Base-by-base conservation (phyloP, 2,797 vertebrate species). In the Channallabes apus region DNA sequence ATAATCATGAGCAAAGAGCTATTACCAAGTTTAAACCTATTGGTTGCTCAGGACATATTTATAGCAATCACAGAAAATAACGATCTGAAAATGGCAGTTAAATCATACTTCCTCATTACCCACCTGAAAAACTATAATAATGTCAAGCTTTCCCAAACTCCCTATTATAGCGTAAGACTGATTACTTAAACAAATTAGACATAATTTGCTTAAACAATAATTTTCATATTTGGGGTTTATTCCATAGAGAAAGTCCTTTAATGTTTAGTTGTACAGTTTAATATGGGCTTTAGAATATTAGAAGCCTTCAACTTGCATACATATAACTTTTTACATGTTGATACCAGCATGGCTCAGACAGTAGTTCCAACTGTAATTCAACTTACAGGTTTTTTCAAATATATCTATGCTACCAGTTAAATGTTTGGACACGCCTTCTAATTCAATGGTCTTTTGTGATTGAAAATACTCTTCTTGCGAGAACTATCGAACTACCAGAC, bases 1-100 rank as follows among this genome's bases (percentile, higher is more conserved):
- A 67, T 41, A 56, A 64, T 14, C n/a, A 38, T 56, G 32, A 61
- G 6, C 38, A 77, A 27, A 59, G 17, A 41, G 17, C 51, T 59
- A 79, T 54, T 56, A 79, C 17, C 64, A 79, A 78, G 17, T 68
- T 75, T 51, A 69, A 46, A 69, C 11, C 32, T 59, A 61, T 24
- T 80, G 61, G 24, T 59, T 46, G 38, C 59, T 61, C 78, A 7
- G 15, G 62, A 83, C 56, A 72, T 20, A 68, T 59, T 35, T 29
- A 61, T 22, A 82, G 61, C 67, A 38, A 29, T 9, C 65, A 82
- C 68, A 35, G 27, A 82, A 82, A 82, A 76, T 41, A 76, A 84
- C 65, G 62, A 58, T 82, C 79, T 41, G 32, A 59, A 68, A 82
- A 82, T 59, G 80, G 56, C 84, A 77, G 62, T 86, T 78, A 61